A percentile compares a stretch with the other conserved stretches of the same genome.
phyloP scores from a whole-genome alignment of 1,140 invertebrate genomes.

The Holcopasites calliopsidis region DNA sequence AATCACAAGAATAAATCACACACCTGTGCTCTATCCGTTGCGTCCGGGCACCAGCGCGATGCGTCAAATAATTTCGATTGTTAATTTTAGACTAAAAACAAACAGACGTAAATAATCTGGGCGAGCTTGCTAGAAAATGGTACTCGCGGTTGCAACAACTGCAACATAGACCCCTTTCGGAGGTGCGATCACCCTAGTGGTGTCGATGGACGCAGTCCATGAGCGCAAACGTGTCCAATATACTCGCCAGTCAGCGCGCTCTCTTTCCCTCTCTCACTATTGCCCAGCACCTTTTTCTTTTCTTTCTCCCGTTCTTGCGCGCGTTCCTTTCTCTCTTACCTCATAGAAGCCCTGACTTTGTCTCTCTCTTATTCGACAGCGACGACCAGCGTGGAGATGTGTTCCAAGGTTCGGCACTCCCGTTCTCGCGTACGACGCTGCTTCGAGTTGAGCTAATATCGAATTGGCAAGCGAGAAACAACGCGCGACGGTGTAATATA shows the following conservation, averaged over 20 bases:
- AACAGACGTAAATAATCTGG: neutral
- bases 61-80: neutral
- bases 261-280: slow-evolving; percentile 2
- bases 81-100: neutral
- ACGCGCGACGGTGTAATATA: neutral
- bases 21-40: neutral
- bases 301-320: neutral
- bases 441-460: neutral
- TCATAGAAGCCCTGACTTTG: slow-evolving; percentile 8
- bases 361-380: slow-evolving; percentile 14
- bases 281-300: neutral
- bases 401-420: slow-evolving; percentile 42
- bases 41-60: neutral
- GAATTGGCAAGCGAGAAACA: neutral
- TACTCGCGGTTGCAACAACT: slow-evolving; percentile 17
- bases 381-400: slow-evolving; percentile 28
- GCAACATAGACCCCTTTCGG: slow-evolving; percentile 39
- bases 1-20: neutral
- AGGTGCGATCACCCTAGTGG: slow-evolving; percentile 55
- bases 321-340: slow-evolving; percentile 28
- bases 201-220: slow-evolving; percentile 59
- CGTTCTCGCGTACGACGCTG: slow-evolving; percentile 4
- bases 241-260: slow-evolving; percentile 57
- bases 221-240: slow-evolving; percentile 54
- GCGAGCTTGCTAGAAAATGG: slow-evolving; percentile 23